Conservation (phyloP, 2,113 vertebrate genomes). For the Synchiropus splendidus region DNA sequence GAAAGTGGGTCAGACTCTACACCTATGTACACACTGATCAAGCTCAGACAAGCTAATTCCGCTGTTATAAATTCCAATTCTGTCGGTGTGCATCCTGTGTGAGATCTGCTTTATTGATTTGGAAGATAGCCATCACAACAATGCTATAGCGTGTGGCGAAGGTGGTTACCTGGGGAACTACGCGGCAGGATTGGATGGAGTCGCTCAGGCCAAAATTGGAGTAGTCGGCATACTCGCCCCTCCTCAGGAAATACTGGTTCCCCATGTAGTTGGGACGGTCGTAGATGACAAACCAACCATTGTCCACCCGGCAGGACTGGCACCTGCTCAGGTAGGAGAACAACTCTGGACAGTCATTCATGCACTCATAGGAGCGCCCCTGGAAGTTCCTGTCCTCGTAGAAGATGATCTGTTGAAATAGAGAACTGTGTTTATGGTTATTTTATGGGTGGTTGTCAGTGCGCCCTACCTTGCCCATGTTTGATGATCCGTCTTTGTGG, state of each 20-base stretch:
- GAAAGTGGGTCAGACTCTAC: too few relatives aligned
- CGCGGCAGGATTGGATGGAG: conserved; percentile 53
- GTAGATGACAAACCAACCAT: conserved; percentile 59
- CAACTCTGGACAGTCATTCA: conserved; percentile 54
- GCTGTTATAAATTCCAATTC: too few relatives aligned
- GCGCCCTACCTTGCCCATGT: too few relatives aligned
- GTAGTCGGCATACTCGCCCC: conserved; percentile 53
- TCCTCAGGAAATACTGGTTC: conserved; percentile 60
- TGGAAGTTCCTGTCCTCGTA: conserved; percentile 58
- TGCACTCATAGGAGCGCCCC: conserved; percentile 54
- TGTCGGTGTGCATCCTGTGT: too few relatives aligned
- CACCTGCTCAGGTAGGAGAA: conserved; percentile 52
- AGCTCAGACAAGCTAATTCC: too few relatives aligned
- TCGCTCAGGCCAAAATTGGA: conserved; percentile 42
- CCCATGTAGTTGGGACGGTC: conserved; percentile 63
- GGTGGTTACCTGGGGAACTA: conserved; percentile 46
- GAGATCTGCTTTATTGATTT: too few relatives aligned
- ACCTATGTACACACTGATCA: too few relatives aligned
- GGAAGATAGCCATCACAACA: too few relatives aligned
- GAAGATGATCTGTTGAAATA: conserved; percentile 36
- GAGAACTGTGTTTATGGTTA: too few relatives aligned
- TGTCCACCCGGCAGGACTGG: conserved; percentile 52
- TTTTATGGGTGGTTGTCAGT: too few relatives aligned
- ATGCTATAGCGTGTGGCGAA: too few relatives aligned
- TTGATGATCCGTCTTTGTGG: conserved; percentile 44